Evolutionary conservation across 1,140 invertebrate species (phyloP), one percentile per base, ranked within the genome.

Genomic region (Bilobella aurantiaca): DNA sequence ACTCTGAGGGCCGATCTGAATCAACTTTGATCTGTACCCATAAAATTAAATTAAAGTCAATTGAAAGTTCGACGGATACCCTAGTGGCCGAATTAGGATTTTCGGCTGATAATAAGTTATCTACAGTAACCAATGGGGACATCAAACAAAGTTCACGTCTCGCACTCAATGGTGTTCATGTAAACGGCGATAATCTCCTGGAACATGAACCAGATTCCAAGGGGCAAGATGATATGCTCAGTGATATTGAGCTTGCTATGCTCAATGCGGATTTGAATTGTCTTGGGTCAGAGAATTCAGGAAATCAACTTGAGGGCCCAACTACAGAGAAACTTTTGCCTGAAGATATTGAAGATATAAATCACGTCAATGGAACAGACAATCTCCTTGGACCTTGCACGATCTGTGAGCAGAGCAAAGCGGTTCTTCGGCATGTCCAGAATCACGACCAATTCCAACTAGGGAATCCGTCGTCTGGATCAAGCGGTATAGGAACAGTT

Each of bases 11-110:
- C 14, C 65, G 56, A 14, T 70, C 69, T n/a, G 69, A 73, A 21
- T 68, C 69, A 3, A 65, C 69, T 8, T 65, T 67, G 25, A 62
- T 69, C 31, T 69, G 59, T 47, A 31, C 58, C 34, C 37, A 66
- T 58, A 66, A 58, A 62, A 63, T 58, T 27, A 69, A 61, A 14
- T 58, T 70, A 23, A 68, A 73, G 29, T 68, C 73, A 18, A 75
- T 79, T 66, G 78, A 79, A 68, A 79, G 78, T 67, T 81, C 79
- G 27, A 81, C 79, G 8, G 80, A 80, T 65, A 81, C 79, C 0
- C 67, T 81, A 37, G 78, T 78, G 0, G 77, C 77, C 23, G 78
- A 79, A 37, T 71, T 65, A 62, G 72, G 73, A 25, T 31, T 66
- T 3, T 63, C 67, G 61, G 60, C 64, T 23, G 69, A 64, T 59